A percentile compares a stretch with the other conserved stretches of the same genome.
These are phyloP conservation scores for Coenobita brevimanus DNA, from an alignment of 1,140 invertebrate species.

Conservation along the genomic window DNA sequence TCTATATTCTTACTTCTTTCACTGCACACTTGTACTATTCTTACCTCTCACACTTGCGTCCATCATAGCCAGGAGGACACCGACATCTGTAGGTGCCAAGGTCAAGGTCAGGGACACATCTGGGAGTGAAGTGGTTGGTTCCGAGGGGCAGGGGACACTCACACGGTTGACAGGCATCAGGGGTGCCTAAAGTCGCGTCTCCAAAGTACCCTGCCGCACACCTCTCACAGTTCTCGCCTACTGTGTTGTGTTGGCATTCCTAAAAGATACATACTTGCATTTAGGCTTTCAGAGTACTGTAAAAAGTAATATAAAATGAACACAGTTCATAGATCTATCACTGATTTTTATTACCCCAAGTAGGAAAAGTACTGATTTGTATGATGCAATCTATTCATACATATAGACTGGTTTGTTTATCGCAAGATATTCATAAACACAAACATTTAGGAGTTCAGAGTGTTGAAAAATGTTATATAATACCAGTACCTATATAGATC, in stretches of 20 bases:
- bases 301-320: too few relatives aligned
- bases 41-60: conserved; percentile 92
- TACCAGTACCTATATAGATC: too few relatives aligned
- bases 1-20: too few relatives aligned
- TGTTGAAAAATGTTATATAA: too few relatives aligned
- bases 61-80: conserved; percentile 92
- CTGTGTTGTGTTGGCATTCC: conserved; percentile 82
- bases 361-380: too few relatives aligned
- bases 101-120: conserved; percentile 79
- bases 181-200: conserved; percentile 83
- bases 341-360: too few relatives aligned
- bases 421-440: too few relatives aligned
- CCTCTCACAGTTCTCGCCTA: conserved; percentile 85
- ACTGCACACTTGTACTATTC: too few relatives aligned
- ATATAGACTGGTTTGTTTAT: too few relatives aligned
- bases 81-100: conserved; percentile 86
- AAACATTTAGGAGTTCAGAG: too few relatives aligned
- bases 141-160: conserved; percentile 86
- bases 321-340: too few relatives aligned
- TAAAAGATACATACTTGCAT: conserved; percentile 70
- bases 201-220: conserved; percentile 95
- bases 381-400: too few relatives aligned
- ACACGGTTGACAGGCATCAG: conserved; percentile 88
- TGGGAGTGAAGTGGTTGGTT: conserved; percentile 91
- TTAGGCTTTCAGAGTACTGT: neutral